These are phyloP conservation scores for Pachyuromys duprasi DNA, from an alignment of 2,797 vertebrate genomes.

Conservation along the genomic window DNA sequence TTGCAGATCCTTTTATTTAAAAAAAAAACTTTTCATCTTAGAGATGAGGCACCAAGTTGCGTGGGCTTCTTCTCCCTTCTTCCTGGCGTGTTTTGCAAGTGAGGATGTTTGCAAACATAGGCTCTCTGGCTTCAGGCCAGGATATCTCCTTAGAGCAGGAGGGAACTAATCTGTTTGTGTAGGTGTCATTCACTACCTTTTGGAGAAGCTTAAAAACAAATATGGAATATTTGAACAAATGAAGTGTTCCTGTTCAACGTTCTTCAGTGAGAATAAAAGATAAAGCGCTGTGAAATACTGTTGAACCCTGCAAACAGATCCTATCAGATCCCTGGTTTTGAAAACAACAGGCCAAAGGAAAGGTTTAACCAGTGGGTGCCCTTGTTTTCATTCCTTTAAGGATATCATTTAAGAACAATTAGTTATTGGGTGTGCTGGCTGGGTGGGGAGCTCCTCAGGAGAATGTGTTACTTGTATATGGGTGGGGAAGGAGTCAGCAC, in stretches of 20 bases:
- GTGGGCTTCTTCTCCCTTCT: not conserved
- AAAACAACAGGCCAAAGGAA: conserved; percentile 53
- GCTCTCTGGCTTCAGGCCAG: not conserved
- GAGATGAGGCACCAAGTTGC: not conserved
- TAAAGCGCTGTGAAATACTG: conserved; percentile 39
- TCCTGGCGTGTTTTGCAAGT: not conserved
- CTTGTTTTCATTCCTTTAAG: not conserved
- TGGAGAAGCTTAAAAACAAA: not conserved
- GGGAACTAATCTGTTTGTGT: not conserved
- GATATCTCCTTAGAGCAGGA: not conserved
- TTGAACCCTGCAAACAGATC: conserved; percentile 62
- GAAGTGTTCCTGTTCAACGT: not conserved
- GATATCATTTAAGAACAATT: not conserved
- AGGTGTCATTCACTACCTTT: not conserved
- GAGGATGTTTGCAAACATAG: not conserved
- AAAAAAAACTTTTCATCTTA: not conserved
- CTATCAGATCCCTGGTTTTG: conserved; percentile 54
- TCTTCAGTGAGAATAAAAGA: not conserved
- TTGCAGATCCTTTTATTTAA: not conserved
- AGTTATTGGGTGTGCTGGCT: not conserved
- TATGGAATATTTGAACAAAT: not conserved
- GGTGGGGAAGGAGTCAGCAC: not conserved
- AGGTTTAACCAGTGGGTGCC: conserved; percentile 65
- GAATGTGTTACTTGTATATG: not conserved
- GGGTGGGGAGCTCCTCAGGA: not conserved